Base-by-base conservation (phyloP, 2,888 invertebrate species). In the Epicampocera succincta region DNA sequence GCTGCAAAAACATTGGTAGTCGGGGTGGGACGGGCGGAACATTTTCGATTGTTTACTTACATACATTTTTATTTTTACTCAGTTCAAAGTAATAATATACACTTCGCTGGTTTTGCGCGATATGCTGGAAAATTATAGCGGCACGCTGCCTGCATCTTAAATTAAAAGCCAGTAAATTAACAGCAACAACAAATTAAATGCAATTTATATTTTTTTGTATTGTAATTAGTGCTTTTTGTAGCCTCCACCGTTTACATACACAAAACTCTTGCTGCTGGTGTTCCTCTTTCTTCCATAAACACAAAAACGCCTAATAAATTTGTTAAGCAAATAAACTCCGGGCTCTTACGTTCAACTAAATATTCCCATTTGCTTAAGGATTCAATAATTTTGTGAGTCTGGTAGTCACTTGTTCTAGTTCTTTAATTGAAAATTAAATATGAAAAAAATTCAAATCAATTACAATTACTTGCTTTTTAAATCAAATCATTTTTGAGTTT, bases 61-160 rank as follows among this genome's bases (percentile, higher is more conserved):
- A n/a, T 44, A n/a, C n/a, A n/a, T 44, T 13, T 61, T 61, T 1
- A 13, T 60, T 38, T 38, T 72, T 61, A n/a, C 11, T 56, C 19
- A 25, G 60, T 65, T 74, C 52, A 61, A 76, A 66, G 48, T 68
- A 61, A 48, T 50, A 71, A 58, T 77, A 68, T 75, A 84, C 78
- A 84, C 69, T 84, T 83, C 69, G 79, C 75, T 84, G 73, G 71
- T 19, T 83, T 61, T 81, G 71, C 65, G 73, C 66, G 60, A 54
- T 76, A 69, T 52, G 58, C 65, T 82, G 77, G 79, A 83, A 84
- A 83, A 84, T 84, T 82, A 84, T 61, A 60, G 58, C 65, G 66
- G 58, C 52, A 83, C 84, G 75, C 69, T 60, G 63, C 75, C 42
- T 83, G 84, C 83, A 84, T 84, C 74, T 83, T 83, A 84, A 85